These are phyloP conservation scores for Fabriciana adippe DNA, from an alignment of 2,888 invertebrate genomes.

Conservation along the genomic window DNA sequence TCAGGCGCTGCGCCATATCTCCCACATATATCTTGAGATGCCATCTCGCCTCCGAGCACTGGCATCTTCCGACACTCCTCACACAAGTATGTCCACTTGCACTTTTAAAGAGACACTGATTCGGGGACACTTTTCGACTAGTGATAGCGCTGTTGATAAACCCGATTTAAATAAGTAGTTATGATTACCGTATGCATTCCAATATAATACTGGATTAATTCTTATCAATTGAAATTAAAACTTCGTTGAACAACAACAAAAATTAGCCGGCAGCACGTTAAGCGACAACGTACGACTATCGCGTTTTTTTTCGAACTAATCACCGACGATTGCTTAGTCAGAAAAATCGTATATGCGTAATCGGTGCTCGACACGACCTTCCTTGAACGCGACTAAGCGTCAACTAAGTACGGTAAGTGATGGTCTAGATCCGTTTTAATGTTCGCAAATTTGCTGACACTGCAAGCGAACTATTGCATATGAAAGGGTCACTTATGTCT, in stretches of 20 bases:
- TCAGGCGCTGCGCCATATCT: constrained; percentile 58
- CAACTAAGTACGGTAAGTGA: constrained; percentile 53
- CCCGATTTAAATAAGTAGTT: constrained; percentile 49
- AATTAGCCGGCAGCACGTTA: background rate
- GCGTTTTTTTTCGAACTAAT: constrained; percentile 37
- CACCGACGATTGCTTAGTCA: constrained; percentile 55
- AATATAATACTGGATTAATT: constrained; percentile 19
- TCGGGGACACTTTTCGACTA: constrained; percentile 40
- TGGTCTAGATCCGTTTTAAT: constrained; percentile 51
- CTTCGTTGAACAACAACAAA: background rate
- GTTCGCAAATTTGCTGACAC: constrained; percentile 55
- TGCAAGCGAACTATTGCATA: constrained; percentile 52
- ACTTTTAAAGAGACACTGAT: constrained; percentile 55
- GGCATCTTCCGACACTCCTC: constrained; percentile 66
- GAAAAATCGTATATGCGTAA: constrained; percentile 37
- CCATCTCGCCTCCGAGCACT: constrained; percentile 67
- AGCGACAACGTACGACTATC: background rate
- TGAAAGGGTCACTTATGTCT: constrained; percentile 52
- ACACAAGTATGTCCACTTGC: constrained; percentile 50
- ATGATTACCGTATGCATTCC: constrained; percentile 53
- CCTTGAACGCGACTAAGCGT: constrained; percentile 50
- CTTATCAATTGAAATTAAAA: constrained; percentile 8
- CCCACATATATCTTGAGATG: constrained; percentile 66
- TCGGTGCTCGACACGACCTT: constrained; percentile 53
- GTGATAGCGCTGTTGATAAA: constrained; percentile 51